Evolutionary conservation across 2,888 invertebrate genomes (phyloP), one percentile per base, ranked within the genome.

Genomic region (Agrochola litura): DNA sequence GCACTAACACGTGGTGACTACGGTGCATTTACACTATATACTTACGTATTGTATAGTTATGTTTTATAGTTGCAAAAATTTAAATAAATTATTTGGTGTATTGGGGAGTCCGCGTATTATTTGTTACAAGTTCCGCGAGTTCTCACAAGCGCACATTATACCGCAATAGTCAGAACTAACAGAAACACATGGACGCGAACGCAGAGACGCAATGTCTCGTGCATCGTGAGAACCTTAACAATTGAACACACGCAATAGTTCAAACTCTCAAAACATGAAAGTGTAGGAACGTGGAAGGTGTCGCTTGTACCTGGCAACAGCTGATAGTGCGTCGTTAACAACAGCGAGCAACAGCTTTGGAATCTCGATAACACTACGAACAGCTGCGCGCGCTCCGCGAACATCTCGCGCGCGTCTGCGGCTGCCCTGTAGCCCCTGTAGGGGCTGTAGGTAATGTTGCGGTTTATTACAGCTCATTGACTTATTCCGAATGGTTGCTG

Each of bases 21-120:
- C 77, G 89, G 89, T 90, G 93, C 92, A 93, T 93, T 93, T 92
- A 92, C 86, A 82, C 77, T 76, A 79, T 63, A 76, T 77, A 79
- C 61, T 81, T 82, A 84, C 77, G 67, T 73, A 72, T 81, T 83
- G 85, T 82, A 81, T 81, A 86, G 72, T 64, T 83, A 79, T 85
- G 78, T 87, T 86, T 82, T 83, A 79, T 84, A 83, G 79, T 81
- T 84, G 79, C 79, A 83, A 73, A 84, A 83, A 77, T 82, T 81
- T 56, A 65, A 91, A 90, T 91, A 90, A 91, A 91, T 85, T 82
- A 82, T 89, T 82, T 91, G 86, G 77, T 86, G 84, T 86, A 85
- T 73, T 81, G 65, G 74, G 52, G 37, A 66, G 14, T 69, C 58
- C 16, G 49, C 77, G 79, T 91, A 72, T 90, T 88, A 89, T 90